Evolutionary conservation across 2,797 vertebrate species (phyloP), one percentile per base, ranked within the genome.

Genomic region (Muraenolepis orangiensis): DNA sequence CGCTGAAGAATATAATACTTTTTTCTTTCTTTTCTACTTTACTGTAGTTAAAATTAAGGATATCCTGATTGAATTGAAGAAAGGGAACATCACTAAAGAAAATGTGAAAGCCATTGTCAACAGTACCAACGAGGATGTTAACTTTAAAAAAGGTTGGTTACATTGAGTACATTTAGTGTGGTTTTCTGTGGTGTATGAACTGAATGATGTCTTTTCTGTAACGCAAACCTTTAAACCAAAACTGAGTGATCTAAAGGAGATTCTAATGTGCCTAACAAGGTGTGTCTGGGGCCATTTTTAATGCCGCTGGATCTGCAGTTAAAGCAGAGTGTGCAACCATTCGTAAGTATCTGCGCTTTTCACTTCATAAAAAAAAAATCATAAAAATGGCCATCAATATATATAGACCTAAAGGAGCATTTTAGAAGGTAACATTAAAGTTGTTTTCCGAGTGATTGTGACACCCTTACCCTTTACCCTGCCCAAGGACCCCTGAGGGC

Each of bases 71-170:
- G 82, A 88, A 66, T 72, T 91, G 20, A 87, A 78, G 78, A 83
- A 82, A 77, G 90, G 90, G 0, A 76, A 82, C 75, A 86, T 91
- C 68, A 85, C 78, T 28, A 73, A 6, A 2, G 86, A 90, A 78
- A 68, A 72, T 12, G 90, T 88, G 31, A 71, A 73, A 74, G 87
- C 82, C 34, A 89, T 91, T 16, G 86, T 91, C 11, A 91, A 91
- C 76, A 87, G 85, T n/a, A 88, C 88, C 69, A 90, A 83, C 51
- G 66, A 64, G 2, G 30, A 84, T n/a, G 76, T 90, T 74, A 80
- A 80, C 74, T 75, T 85, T 51, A 80, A 31, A 71, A n/a, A 16
- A 69, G 90, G 90, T 87, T 38, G 16, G 83, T 69, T 26, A 64
- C 23, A 12, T n/a, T n/a, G n/a, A 26, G 57, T 26, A 7, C 51